phyloP scores from a whole-genome alignment of 2,797 vertebrate genomes.

The Novumbra hubbsi region DNA sequence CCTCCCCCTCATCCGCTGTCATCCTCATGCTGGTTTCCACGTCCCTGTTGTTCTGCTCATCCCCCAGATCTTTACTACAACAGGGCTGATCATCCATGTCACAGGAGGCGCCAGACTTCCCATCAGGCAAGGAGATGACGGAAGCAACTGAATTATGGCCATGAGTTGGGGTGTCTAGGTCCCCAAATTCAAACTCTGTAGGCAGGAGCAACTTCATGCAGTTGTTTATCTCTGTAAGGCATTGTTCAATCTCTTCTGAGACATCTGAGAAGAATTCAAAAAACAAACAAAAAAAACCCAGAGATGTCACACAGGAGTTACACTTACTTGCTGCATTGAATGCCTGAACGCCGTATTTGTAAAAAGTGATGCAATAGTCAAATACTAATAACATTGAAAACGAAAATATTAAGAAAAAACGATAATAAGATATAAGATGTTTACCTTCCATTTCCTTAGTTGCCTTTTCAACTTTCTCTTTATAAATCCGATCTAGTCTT shows the following conservation, averaged over 20 bases:
- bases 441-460: conserved; percentile 86
- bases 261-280: conserved; percentile 78
- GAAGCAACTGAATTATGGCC: neutral
- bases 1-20: neutral
- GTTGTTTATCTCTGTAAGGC: conserved; percentile 85
- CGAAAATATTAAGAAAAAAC: neutral
- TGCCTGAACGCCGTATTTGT: neutral
- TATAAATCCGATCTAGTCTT: conserved; percentile 81
- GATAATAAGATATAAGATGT: neutral
- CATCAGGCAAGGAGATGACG: neutral
- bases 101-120: neutral
- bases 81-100: conserved; percentile 38
- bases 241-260: conserved; percentile 73
- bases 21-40: neutral
- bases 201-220: conserved; percentile 85
- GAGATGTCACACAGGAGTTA: neutral
- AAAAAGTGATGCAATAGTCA: neutral
- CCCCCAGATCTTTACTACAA: conserved; percentile 81
- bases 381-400: neutral
- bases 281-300: conserved; percentile 21
- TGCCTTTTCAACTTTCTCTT: conserved; percentile 78
- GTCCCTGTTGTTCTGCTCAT: conserved; percentile 6
- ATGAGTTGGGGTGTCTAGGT: neutral
- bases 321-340: neutral
- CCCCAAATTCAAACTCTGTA: conserved; percentile 61